phyloP scores from a whole-genome alignment of 2,797 vertebrate species.

The Holocentrus rufus region DNA sequence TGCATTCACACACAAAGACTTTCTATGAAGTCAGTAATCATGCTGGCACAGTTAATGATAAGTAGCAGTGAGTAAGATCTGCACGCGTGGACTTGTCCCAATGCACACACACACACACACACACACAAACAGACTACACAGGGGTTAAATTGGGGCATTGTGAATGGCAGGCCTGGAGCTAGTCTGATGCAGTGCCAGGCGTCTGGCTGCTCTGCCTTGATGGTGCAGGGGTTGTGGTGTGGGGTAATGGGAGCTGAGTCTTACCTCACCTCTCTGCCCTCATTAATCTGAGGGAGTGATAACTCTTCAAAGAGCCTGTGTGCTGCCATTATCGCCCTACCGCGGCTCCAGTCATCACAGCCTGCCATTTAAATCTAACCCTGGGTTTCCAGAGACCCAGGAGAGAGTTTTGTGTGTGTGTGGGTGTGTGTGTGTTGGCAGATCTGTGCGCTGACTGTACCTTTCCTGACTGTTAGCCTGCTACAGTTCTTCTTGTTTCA shows the following conservation, averaged over 20 bases:
- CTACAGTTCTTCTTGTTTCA: slow-evolving; percentile 16
- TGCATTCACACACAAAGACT: slow-evolving; percentile 43
- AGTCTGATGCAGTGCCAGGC: slow-evolving; percentile 45
- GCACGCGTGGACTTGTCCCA: slow-evolving; percentile 64
- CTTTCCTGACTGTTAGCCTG: slow-evolving; percentile 24
- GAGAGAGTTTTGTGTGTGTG: slow-evolving; percentile 39
- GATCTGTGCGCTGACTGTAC: slow-evolving; percentile 32
- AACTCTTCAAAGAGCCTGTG: slow-evolving; percentile 72
- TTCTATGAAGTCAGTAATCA: slow-evolving; percentile 49
- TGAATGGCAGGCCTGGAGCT: slow-evolving; percentile 64
- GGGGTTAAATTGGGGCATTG: slow-evolving; percentile 68
- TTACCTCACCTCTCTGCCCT: slow-evolving; percentile 72
- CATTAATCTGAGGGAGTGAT: slow-evolving; percentile 77
- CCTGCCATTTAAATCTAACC: slow-evolving; percentile 61
- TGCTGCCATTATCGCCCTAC: slow-evolving; percentile 66
- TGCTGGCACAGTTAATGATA: slow-evolving; percentile 45
- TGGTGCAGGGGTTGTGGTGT: slow-evolving; percentile 41
- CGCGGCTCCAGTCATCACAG: slow-evolving; percentile 55
- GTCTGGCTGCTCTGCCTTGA: too few relatives aligned
- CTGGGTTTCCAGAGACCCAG: slow-evolving; percentile 49
- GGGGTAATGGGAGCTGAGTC: slow-evolving; percentile 60
- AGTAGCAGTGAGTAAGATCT: slow-evolving; percentile 57
- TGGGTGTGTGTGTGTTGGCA: slow-evolving; percentile 32
- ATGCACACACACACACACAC: slow-evolving; percentile 31
- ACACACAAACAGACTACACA: slow-evolving; percentile 9